Evolutionary conservation across 2,797 vertebrate species (phyloP).

Genomic region (Neosalanx taihuensis): DNA sequence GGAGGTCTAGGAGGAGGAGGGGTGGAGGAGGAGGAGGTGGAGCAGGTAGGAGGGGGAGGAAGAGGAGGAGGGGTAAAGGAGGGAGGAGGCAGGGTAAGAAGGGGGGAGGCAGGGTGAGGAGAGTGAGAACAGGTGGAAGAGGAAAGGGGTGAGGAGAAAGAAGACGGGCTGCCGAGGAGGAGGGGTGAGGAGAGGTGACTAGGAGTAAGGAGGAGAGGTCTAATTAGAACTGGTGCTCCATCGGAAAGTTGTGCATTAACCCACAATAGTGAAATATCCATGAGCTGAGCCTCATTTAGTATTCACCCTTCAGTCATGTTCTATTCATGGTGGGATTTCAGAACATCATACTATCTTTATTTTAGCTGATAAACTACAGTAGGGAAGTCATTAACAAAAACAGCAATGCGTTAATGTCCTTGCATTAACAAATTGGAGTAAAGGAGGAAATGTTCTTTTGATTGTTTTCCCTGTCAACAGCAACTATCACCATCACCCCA

Average conservation of each 20-base stretch:
- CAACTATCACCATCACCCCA: too few relatives aligned
- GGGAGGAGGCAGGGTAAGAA: background rate
- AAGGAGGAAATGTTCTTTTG: too few relatives aligned
- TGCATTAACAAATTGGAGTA: too few relatives aligned
- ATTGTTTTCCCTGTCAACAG: too few relatives aligned
- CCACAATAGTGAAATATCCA: conserved; percentile 64
- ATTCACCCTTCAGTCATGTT: conserved; percentile 67
- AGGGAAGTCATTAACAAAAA: too few relatives aligned
- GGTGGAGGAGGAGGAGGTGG: conserved; percentile 20
- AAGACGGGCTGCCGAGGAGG: conserved; percentile 5
- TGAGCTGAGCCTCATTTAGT: conserved; percentile 61
- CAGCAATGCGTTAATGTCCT: too few relatives aligned
- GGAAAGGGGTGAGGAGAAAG: background rate
- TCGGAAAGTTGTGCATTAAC: conserved; percentile 50
- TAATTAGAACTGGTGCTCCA: conserved; percentile 57
- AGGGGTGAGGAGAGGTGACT: conserved; percentile 47
- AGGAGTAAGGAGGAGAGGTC: conserved; percentile 31
- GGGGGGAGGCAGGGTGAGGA: background rate
- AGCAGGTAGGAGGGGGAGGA: conserved; percentile 1
- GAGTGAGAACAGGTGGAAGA: background rate
- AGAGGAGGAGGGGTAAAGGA: conserved; percentile 15
- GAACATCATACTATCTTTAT: conserved; percentile 3
- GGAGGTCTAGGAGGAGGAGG: background rate
- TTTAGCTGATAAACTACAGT: too few relatives aligned
- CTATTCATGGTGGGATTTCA: conserved; percentile 58